phyloP scores from a whole-genome alignment of 1,140 invertebrate species.

The Neodiprion lecontei region DNA sequence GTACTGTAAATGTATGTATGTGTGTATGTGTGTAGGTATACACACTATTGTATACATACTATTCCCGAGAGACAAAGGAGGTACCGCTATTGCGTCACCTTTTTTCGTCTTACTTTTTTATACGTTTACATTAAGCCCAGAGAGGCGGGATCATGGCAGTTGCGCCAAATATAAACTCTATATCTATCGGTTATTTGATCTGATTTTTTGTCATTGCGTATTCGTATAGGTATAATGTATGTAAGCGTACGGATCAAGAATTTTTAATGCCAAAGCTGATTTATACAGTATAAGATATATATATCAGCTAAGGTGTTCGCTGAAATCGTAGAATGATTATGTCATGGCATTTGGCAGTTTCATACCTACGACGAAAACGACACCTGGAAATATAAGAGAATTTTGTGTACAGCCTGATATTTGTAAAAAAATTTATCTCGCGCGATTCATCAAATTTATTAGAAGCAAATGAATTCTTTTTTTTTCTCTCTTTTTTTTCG shows the following conservation, averaged over 20 bases:
- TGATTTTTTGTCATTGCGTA: too few relatives aligned
- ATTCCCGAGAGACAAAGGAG: background rate
- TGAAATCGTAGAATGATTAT: too few relatives aligned
- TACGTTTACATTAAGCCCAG: background rate
- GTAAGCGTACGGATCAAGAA: too few relatives aligned
- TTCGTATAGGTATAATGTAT: too few relatives aligned
- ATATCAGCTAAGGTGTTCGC: too few relatives aligned
- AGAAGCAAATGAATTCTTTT: background rate
- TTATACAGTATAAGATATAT: too few relatives aligned
- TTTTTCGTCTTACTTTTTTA: background rate
- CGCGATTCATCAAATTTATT: background rate
- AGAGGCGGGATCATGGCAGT: background rate
- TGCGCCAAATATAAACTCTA: background rate
- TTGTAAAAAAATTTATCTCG: background rate
- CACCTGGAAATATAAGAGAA: too few relatives aligned
- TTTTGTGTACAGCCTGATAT: background rate
- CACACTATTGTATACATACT: background rate
- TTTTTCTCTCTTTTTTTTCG: background rate
- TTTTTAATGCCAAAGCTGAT: too few relatives aligned
- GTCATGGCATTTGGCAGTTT: too few relatives aligned
- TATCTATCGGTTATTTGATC: background rate
- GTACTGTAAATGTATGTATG: background rate
- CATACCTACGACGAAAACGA: too few relatives aligned
- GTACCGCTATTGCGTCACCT: constrained; percentile 6
- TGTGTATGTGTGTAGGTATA: background rate